Base-by-base conservation (phyloP, 30 jellyfish, hydroid and myxozoan genomes). In the Pelagia noctiluca region DNA sequence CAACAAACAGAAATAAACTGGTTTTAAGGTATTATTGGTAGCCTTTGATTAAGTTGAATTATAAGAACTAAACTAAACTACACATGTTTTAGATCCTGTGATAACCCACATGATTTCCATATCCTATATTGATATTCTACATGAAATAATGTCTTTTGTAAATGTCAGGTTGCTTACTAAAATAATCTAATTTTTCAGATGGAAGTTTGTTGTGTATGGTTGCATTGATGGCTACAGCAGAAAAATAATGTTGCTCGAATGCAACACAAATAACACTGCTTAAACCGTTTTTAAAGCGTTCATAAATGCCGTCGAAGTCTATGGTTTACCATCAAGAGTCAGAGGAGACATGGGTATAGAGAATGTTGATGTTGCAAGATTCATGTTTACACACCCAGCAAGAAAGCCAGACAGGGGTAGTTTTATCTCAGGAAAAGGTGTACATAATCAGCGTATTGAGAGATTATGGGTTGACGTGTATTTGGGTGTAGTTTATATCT, bases 121-220 rank as follows among this genome's bases (percentile, higher is more conserved):
- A 42, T 42, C n/a, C n/a, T n/a, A n/a, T n/a, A n/a, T n/a, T n/a
- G n/a, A 42, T 42, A 42, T 42, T 42, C 57, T 42, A 8, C 16
- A 5, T 42, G 16, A 42, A 42, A 16, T 8, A 16, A 5, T 60
- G 8, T 12, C 72, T 26, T n/a, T 10, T 4, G 10, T 60, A 5
- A 4, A 24, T 60, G 8, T 5, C 8, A 42, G 16, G 16, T 42
- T 42, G 57, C 16, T 16, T 42, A 5, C 16, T 16, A 5, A 42
- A 42, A 42, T 5, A 42, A 16, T 42, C 8, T 16, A 42, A 42
- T 52, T 52, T 8, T 19, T 3, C 68, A 52, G 78, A 19, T 64
- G 78, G 78, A 64, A 64, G n/a, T 64, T 64, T 64, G 78, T 64
- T n/a, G 50, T 64, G 53, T 54, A 64, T 64, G 78, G 78, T 26